Base-by-base conservation (phyloP, 2,113 vertebrate species). In the Amblyopsis rosae region DNA sequence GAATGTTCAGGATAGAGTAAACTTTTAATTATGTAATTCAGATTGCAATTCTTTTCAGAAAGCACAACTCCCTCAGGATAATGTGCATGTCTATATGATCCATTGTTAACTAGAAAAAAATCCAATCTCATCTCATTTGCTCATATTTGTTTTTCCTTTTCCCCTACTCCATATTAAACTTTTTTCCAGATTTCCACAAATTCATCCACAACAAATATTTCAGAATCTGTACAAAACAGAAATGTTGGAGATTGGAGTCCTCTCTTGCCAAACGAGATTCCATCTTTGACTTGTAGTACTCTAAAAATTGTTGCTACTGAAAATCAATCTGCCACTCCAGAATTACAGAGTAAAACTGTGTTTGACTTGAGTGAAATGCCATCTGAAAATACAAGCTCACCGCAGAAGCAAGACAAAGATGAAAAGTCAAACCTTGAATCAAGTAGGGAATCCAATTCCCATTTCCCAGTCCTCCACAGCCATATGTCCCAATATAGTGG, bases 161-260 rank as follows among this genome's bases (percentile, higher is more conserved):
- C 16, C 85, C 66, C 35, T 41, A 81, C 35, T 77, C 63, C 82
- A 87, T 83, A 84, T 57, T 84, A 88, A 82, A 65, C 90, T 89
- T 81, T 89, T 76, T 83, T 84, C 49, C 88, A 93, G 92, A 81
- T 88, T 48, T 77, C 87, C 70, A 33, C 83, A 70, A 16, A 77
- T 75, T 78, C 87, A 65, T 78, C 69, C 76, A 75, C 67, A 81
- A 78, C 41, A 79, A 76, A 86, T 78, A 51, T 84, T 80, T 84
- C 79, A 81, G 81, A 89, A 73, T 59, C 81, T 62, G 73, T 78
- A 80, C 35, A 86, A 72, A 59, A 77, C 67, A 58, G 46, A 48
- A 57, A 54, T 75, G 5, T 71, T 70, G 76, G 79, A 66, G 81
- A 35, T 73, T 32, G 47, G 49, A 76, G 48, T 55, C 67, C 70